Evolutionary conservation across 2,113 vertebrate genomes (phyloP), one percentile per base, ranked within the genome.

Genomic region (Capreolus pygargus): DNA sequence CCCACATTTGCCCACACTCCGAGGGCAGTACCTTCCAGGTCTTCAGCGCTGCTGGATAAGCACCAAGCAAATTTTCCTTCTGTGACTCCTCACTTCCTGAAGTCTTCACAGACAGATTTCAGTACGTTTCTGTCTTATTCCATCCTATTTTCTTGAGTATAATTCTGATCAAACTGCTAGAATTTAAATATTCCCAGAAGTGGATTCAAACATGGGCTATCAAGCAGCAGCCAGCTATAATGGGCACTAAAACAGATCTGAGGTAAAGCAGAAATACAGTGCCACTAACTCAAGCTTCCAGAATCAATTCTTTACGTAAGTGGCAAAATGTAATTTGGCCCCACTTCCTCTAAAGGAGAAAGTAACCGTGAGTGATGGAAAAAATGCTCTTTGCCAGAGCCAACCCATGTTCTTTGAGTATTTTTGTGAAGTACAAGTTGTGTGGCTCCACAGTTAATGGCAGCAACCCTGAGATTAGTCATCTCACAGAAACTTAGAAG

Each of bases 251-350:
- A 95, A 86, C 14, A 58, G 61, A 90, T 91, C 61, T 93, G 89
- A 74, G 90, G 52, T 96, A 91, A 50, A 84, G 84, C 55, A 93
- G 45, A 97, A 87, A 93, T 85, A 87, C 60, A 92, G 95, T 90
- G 23, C 54, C 64, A 45, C 67, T 90, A 94, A 70, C 36, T 36
- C 89, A 81, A 76, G 52, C 47, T 94, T 96, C 86, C 55, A 94
- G 81, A 95, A 92, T 70, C 19, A 67, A 84, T 89, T 52, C 23
- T 47, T 50, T 86, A 45, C 16, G 15, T 70, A 93, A 94, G 8
- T 79, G 85, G 61, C 64, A 15, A 92, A 95, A 92, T 79, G 47
- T 47, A 96, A 92, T 89, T 82, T 89, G 58, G 30, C 6, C 39
- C 76, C 33, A 82, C 85, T 94, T 94, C 60, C 91, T 96, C 84